Evolutionary conservation across 2,113 vertebrate genomes (phyloP).

Genomic region (Semnornis frantzii): DNA sequence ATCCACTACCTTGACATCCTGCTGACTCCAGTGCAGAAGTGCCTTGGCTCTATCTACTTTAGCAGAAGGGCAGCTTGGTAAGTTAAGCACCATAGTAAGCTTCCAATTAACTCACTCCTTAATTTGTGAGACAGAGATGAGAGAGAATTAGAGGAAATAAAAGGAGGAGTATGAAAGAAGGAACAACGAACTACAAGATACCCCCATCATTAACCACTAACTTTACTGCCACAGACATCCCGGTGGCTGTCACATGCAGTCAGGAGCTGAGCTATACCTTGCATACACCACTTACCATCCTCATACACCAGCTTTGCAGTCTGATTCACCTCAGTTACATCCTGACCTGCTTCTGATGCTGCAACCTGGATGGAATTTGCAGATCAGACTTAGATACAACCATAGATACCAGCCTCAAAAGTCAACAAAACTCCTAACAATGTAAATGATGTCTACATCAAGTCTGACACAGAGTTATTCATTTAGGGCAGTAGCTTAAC

Average conservation of each 20-base stretch:
- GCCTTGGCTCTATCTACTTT: not conserved
- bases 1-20: not conserved
- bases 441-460: not conserved
- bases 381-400: not conserved
- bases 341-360: conserved; percentile 73
- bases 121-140: not conserved
- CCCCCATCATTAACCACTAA: not conserved
- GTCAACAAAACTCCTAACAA: not conserved
- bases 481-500: not conserved
- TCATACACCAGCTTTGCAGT: conserved; percentile 94
- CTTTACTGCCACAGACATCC: not conserved
- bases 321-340: conserved; percentile 75
- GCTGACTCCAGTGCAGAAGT: not conserved
- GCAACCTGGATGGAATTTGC: conserved; percentile 82
- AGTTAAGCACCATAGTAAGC: not conserved
- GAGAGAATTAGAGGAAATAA: not conserved
- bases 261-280: not conserved
- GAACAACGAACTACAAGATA: not conserved
- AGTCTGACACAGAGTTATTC: not conserved
- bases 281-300: conserved; percentile 83
- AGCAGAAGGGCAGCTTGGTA: not conserved
- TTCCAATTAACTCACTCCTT: not conserved
- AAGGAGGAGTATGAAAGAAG: not conserved
- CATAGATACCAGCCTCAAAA: not conserved
- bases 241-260: not conserved